Evolutionary conservation across 2,113 vertebrate species (phyloP).

Genomic region (Andinoacara biseriatus): DNA sequence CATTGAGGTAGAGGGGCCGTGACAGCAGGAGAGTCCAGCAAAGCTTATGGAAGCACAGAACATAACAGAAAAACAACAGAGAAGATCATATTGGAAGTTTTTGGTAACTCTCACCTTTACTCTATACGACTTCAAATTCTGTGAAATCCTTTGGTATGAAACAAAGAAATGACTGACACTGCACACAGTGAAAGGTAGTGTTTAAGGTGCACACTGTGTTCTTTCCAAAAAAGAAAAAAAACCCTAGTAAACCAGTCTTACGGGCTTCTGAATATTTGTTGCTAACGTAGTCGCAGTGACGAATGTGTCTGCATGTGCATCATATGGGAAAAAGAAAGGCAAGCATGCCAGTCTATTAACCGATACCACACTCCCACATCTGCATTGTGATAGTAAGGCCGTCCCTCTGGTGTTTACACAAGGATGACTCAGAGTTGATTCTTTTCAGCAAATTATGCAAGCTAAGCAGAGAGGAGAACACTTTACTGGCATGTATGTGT

Average conservation of each 20-base stretch:
- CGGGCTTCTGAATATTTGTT: conserved; percentile 7
- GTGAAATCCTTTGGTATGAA: not conserved
- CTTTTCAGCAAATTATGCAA: conserved; percentile 34
- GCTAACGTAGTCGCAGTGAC: not conserved
- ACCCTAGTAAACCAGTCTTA: conserved; percentile 17
- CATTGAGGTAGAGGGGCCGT: conserved; percentile 48
- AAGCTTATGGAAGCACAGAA: conserved; percentile 17
- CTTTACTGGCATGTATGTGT: not conserved
- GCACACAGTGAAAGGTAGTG: not conserved
- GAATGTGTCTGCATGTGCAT: not conserved
- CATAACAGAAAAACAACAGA: not conserved
- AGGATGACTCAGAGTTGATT: conserved; percentile 37
- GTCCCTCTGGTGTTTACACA: conserved; percentile 3
- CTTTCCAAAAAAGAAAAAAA: not conserved
- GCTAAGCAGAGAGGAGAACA: conserved; percentile 18
- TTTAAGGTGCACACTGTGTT: not conserved
- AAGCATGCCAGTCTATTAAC: not conserved
- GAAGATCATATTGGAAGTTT: not conserved
- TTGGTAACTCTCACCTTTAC: not conserved
- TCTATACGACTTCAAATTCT: not conserved
- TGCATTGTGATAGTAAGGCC: not conserved
- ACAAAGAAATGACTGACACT: not conserved
- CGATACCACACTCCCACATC: conserved; percentile 19
- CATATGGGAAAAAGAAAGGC: not conserved
- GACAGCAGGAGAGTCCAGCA: conserved; percentile 30